Conservation (phyloP, 2,113 vertebrate species). For the Sardina pilchardus region DNA sequence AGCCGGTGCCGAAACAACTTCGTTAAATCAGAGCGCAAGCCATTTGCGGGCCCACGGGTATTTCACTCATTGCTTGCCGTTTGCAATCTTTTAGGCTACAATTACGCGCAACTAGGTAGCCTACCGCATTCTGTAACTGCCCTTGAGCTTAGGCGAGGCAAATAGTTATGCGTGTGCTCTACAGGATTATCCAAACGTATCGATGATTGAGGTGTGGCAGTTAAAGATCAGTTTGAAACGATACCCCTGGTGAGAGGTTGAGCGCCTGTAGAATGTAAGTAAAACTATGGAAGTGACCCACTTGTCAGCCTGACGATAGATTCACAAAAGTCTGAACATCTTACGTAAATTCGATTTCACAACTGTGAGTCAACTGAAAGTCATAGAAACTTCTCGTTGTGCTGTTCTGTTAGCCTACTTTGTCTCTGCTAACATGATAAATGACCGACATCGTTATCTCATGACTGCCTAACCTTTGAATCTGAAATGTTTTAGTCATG, state of each 20-base stretch:
- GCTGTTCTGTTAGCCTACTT: background rate
- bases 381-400: constrained; percentile 14
- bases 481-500: background rate
- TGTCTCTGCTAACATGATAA: background rate
- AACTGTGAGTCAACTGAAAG: constrained; percentile 9
- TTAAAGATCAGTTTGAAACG: background rate
- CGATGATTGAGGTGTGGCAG: constrained; percentile 15
- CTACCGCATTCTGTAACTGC: background rate
- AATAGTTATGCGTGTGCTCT: background rate
- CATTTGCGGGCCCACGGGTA: background rate
- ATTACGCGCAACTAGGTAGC: background rate
- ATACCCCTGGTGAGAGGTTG: background rate
- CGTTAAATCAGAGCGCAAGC: background rate
- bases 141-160: constrained; percentile 8
- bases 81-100: background rate
- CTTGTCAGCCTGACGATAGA: background rate
- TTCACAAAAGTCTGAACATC: background rate
- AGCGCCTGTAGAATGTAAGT: constrained; percentile 1
- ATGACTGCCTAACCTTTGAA: background rate
- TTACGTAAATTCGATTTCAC: constrained; percentile 38
- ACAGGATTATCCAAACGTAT: background rate
- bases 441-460: background rate
- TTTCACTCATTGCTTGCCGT: background rate
- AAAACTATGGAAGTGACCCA: background rate
- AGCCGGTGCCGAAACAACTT: constrained; percentile 9